These are phyloP conservation scores for Dinocampus coccinellae DNA, from an alignment of 2,888 invertebrate genomes.

Conservation along the genomic window DNA sequence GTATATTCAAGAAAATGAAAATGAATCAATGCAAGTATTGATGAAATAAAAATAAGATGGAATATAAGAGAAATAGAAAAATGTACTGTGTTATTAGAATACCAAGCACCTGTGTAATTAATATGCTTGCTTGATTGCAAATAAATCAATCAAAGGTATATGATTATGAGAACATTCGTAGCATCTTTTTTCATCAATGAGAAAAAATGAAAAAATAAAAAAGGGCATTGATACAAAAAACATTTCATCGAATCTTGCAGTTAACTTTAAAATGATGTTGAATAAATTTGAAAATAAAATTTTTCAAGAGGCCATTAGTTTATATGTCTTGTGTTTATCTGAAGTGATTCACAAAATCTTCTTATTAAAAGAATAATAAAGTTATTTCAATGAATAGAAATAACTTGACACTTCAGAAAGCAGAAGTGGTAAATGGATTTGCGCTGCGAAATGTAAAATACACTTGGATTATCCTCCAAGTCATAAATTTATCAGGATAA, in stretches of 20 bases:
- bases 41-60: not conserved
- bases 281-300: too few relatives aligned
- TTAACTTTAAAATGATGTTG: too few relatives aligned
- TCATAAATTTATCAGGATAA: not conserved
- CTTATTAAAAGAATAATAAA: not conserved
- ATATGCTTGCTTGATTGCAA: slow-evolving; percentile 19
- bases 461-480: not conserved
- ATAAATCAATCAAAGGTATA: not conserved
- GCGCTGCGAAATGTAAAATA: not conserved
- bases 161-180: not conserved
- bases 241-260: too few relatives aligned
- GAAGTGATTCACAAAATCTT: not conserved
- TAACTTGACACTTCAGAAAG: not conserved
- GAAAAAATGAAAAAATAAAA: not conserved
- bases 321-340: not conserved
- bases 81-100: slow-evolving; percentile 17
- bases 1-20: not conserved
- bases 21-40: slow-evolving; percentile 19
- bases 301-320: too few relatives aligned
- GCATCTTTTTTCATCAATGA: not conserved
- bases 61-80: not conserved
- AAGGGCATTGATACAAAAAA: too few relatives aligned
- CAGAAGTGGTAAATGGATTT: not conserved
- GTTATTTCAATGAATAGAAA: not conserved
- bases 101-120: slow-evolving; percentile 20